Evolutionary conservation across 2,888 invertebrate genomes (phyloP), one percentile per base, ranked within the genome.

Genomic region (Agapostemon virescens): DNA sequence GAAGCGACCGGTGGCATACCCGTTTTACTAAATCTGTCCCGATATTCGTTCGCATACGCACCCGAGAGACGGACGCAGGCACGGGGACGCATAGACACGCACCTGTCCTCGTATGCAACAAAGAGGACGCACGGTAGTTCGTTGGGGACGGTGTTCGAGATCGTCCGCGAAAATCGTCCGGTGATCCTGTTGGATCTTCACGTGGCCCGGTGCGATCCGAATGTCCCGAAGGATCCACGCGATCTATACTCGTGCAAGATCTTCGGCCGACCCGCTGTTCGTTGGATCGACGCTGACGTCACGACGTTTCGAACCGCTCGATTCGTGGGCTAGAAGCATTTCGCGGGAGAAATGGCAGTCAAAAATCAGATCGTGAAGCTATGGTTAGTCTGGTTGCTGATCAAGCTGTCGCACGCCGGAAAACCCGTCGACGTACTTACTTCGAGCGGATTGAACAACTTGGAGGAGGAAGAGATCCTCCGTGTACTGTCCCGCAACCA

Each of bases 391-490:
- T 42, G 79, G 13, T 17, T 77, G 26, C 4, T 82, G 23, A 33
- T 78, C 9, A 68, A 69, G 38, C n/a, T 86, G 5, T 78, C 78
- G n/a, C 66, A 23, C 11, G 84, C 88, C 52, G 83, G 84, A 0
- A 89, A 91, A 38, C 77, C 88, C 26, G 89, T 92, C 64, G 87
- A 92, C 64, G 77, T 92, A n/a, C 45, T 90, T 17, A 70, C 87
- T 0, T 67, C 88, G 17, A 79, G 74, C 52, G 64, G 78, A 15
- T 40, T 90, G 20, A 85, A 81, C 69, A 74, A 81, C 2, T 80
- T 91, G 42, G 86, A 92, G 33, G 90, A 90, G 17, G 90, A 91
- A 0, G 89, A 91, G 33, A 90, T 92, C 11, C 83, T 92, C 15
- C 87, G 88, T 0, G 88, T 89, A 3, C 83, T 92, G 6, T 82